Base-by-base conservation (phyloP, 2,888 invertebrate species). In the Phanerotoma sp. region DNA sequence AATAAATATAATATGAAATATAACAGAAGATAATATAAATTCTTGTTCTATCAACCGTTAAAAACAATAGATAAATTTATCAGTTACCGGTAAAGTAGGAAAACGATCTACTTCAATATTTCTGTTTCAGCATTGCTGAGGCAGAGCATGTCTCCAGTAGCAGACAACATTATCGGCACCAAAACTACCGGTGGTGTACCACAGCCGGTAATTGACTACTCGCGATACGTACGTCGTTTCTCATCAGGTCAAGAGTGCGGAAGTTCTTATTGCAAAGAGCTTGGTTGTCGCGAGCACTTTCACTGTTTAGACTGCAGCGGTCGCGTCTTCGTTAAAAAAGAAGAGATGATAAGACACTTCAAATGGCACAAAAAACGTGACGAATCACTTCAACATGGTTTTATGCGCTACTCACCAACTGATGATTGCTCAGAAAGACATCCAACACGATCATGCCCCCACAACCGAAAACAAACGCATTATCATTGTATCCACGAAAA, bases 301-400 rank as follows among this genome's bases (percentile, higher is more conserved):
- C 97, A 97, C 77, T 95, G 94, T 72, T 76, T 88, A 58, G 88
- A 88, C 79, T 93, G 92, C 78, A 85, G 84, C 56, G 82, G 86
- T 56, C 83, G 93, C 69, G 93, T 96, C n/a, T 93, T 98, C 74
- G 89, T 94, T 70, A 96, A 97, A 79, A 96, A 97, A 75, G 98
- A 98, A 77, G 97, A 98, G 77, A 97, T 98, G 90, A 96, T 97
- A 62, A 86, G 97, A 37, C 97, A 98, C 78, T 94, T 96, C 74
- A 98, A 98, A 82, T 97, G 97, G 97, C 97, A 98, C 81, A 96
- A 96, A 81, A 98, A 98, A 79, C 86, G 97, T 3, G 96, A 96
- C 72, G 97, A 98, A 76, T 95, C 95, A 5, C 80, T 98, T 30
- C 93, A 95, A 63, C 93, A 97, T 72, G 97, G 97, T 13, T 95